phyloP scores from a whole-genome alignment of 64 coral and sea anemone genomes.

The Porites lutea region DNA sequence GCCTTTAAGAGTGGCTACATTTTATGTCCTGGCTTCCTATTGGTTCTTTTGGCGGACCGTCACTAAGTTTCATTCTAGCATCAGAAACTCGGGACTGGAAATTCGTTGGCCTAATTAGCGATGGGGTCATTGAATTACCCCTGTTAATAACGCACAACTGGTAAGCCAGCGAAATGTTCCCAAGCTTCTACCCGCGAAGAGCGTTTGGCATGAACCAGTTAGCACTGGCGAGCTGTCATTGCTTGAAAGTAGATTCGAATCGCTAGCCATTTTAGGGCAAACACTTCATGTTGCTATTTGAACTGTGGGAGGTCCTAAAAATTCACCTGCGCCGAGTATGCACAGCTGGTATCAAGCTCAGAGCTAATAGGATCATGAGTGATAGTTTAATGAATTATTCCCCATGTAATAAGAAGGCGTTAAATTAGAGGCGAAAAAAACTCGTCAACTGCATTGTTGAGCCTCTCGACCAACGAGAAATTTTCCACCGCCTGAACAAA shows the following conservation, averaged over 20 bases:
- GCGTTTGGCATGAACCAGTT: constrained; percentile 49
- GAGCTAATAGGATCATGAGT: constrained; percentile 62
- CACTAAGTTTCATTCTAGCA: constrained; percentile 50
- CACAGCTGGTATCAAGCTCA: constrained; percentile 60
- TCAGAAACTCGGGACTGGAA: constrained; percentile 32
- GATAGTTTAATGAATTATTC: constrained; percentile 68
- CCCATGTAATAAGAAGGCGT: constrained; percentile 52
- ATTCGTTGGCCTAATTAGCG: constrained; percentile 79
- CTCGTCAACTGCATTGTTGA: background rate
- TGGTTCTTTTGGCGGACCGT: constrained; percentile 40
- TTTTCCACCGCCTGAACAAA: constrained; percentile 40
- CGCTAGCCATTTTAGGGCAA: constrained; percentile 77
- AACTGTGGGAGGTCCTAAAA: constrained; percentile 36
- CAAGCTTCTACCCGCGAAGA: constrained; percentile 61
- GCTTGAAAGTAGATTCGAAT: constrained; percentile 44
- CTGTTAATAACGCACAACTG: constrained; percentile 77
- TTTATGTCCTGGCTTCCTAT: constrained; percentile 59
- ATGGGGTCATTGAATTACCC: constrained; percentile 75
- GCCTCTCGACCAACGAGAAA: constrained; percentile 15
- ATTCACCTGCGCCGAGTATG: constrained; percentile 55
- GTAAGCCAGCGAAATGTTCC: constrained; percentile 72
- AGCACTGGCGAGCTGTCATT: constrained; percentile 41
- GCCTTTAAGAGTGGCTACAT: constrained; percentile 71
- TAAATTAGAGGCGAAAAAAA: constrained; percentile 50
- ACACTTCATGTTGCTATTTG: constrained; percentile 92